Conservation (phyloP, 2,797 vertebrate genomes). For the Kryptopterus vitreolus region DNA sequence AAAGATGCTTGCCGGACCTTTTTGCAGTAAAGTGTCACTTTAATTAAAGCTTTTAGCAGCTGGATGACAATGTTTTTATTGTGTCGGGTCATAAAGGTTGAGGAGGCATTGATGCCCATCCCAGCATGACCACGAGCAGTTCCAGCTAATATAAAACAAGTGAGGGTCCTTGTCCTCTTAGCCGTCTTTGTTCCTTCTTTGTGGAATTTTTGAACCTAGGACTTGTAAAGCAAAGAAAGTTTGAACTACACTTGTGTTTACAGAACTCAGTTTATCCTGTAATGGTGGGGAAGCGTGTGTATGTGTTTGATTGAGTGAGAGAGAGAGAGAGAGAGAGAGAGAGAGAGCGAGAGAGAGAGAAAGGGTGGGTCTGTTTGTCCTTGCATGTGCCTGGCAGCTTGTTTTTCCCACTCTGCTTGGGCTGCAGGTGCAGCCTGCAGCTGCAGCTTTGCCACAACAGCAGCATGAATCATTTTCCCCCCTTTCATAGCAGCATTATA, state of each 20-base stretch:
- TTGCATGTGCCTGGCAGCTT: slow-evolving; percentile 66
- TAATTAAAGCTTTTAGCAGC: slow-evolving; percentile 50
- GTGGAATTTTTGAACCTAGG: slow-evolving; percentile 12
- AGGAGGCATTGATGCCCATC: slow-evolving; percentile 27
- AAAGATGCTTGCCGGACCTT: slow-evolving; percentile 41
- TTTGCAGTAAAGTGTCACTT: slow-evolving; percentile 45
- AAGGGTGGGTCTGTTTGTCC: slow-evolving; percentile 37
- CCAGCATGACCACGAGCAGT: slow-evolving; percentile 9
- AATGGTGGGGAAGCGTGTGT: slow-evolving; percentile 57
- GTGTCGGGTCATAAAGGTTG: slow-evolving; percentile 41
- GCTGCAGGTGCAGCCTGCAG: slow-evolving; percentile 76
- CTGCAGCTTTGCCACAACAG: slow-evolving; percentile 71
- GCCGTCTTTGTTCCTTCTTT: slow-evolving; percentile 17
- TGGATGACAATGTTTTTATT: slow-evolving; percentile 52
- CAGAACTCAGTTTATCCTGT: slow-evolving; percentile 53
- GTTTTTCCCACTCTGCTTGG: slow-evolving; percentile 61
- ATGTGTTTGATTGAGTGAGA: slow-evolving; percentile 11
- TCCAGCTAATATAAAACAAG: slow-evolving; percentile 34
- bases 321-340: background rate
- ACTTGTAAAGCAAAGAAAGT: slow-evolving; percentile 44
- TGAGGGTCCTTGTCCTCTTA: slow-evolving; percentile 24
- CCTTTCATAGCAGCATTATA: slow-evolving; percentile 60
- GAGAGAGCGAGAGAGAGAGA: background rate
- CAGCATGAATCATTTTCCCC: slow-evolving; percentile 71
- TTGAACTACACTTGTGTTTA: slow-evolving; percentile 55